Percentiles rank a stretch among this genome's conserved stretches.
Conservation (phyloP, 2,797 vertebrate species). For the Cyclopterus lumpus region DNA sequence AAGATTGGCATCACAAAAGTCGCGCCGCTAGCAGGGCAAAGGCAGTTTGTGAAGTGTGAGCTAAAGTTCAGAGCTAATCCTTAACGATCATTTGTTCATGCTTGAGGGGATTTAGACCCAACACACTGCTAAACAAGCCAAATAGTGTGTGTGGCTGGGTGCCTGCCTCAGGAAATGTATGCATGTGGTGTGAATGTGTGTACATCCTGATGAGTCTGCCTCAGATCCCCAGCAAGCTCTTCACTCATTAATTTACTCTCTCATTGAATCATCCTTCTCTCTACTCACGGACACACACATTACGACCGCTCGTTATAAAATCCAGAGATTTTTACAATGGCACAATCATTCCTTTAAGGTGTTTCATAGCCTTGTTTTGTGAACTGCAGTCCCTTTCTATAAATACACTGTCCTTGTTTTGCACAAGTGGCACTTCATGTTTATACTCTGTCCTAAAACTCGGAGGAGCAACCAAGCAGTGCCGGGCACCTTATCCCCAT, state of each 20-base stretch:
- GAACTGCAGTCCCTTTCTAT: conserved; percentile 38
- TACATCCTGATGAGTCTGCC: conserved; percentile 32
- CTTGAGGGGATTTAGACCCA: conserved; percentile 34
- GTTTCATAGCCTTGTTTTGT: conserved; percentile 39
- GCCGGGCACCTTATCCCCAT: conserved; percentile 33
- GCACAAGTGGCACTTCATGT: conserved; percentile 59
- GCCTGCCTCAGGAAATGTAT: conserved; percentile 18
- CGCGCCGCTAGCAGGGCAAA: background rate
- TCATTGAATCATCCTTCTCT: conserved; percentile 55
- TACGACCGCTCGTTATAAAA: conserved; percentile 63
- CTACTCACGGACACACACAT: conserved; percentile 56
- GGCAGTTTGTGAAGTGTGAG: conserved; percentile 3
- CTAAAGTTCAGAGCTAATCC: conserved; percentile 16
- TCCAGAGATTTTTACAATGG: conserved; percentile 59
- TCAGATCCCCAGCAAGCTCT: conserved; percentile 36
- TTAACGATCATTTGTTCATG: conserved; percentile 34
- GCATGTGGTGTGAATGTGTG: conserved; percentile 25
- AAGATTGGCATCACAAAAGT: background rate
- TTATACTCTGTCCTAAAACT: conserved; percentile 57
- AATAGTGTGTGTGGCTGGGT: conserved; percentile 26
- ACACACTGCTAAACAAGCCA: conserved; percentile 29
- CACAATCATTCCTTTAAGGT: conserved; percentile 49
- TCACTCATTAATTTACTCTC: conserved; percentile 61
- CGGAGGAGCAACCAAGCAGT: conserved; percentile 17
- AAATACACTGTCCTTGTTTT: conserved; percentile 63